Evolutionary conservation across 2,888 invertebrate species (phyloP).

Genomic region (Mythimna ferrago): DNA sequence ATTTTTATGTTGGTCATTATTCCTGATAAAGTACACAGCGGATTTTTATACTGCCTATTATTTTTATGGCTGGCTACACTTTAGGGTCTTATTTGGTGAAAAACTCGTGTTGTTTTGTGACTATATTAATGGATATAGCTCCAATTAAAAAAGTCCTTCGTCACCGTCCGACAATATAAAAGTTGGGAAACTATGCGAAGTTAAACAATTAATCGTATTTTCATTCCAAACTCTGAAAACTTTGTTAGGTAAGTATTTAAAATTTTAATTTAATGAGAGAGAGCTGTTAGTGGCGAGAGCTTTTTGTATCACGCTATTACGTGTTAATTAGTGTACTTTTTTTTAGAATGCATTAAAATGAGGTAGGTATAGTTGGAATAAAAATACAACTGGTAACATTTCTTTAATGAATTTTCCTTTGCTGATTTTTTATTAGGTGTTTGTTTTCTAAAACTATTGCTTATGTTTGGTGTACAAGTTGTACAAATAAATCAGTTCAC

Average conservation of each 20-base stretch:
- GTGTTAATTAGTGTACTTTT: constrained; percentile 20
- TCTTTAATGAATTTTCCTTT: neutral
- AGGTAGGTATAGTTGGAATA: neutral
- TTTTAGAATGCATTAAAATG: constrained; percentile 9
- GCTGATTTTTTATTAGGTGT: neutral
- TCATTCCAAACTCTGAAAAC: neutral
- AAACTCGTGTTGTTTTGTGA: neutral
- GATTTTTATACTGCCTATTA: neutral
- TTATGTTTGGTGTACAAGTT: neutral
- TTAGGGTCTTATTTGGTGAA: neutral
- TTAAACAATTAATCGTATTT: neutral
- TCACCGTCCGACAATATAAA: neutral
- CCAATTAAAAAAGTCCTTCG: constrained; percentile 11
- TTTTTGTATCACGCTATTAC: constrained; percentile 26
- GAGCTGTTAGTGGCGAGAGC: neutral
- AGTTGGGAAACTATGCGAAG: constrained; percentile 10
- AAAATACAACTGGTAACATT: neutral
- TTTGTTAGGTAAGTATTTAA: neutral
- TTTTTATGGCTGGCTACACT: neutral
- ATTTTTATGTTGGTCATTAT: neutral
- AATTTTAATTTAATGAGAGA: constrained; percentile 24
- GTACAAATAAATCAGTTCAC: neutral
- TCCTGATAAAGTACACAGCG: neutral
- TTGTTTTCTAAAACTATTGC: neutral
- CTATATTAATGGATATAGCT: neutral